A percentile compares a stretch with the other conserved stretches of the same genome.
Conservation (phyloP, 2,797 vertebrate species). For the Periophthalmus magnuspinnatus region DNA sequence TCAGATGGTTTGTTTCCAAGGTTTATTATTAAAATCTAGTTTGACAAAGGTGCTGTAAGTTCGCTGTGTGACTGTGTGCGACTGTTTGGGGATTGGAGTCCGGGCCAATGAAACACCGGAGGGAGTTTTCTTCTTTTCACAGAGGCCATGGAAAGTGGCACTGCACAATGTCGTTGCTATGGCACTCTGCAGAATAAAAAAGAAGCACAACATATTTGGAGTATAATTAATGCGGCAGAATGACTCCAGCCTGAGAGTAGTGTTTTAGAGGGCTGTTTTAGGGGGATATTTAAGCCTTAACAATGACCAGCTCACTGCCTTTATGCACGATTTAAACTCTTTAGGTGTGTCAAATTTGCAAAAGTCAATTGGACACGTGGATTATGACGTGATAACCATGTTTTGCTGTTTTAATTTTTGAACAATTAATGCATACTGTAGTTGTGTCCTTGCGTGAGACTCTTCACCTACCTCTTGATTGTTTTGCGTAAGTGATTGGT, state of each 20-base stretch:
- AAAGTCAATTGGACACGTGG: too few species aligned
- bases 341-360: too few species aligned
- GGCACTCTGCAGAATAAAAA: slow-evolving; percentile 2
- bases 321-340: neutral
- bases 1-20: neutral
- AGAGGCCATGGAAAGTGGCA: neutral
- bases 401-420: too few species aligned
- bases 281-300: neutral
- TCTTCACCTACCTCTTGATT: too few species aligned
- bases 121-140: slow-evolving; percentile 3
- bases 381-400: too few species aligned
- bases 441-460: too few species aligned
- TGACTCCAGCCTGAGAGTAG: neutral
- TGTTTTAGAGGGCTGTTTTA: too few species aligned
- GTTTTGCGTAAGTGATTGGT: too few species aligned
- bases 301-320: neutral
- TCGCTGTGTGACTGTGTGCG: neutral
- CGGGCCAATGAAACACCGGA: slow-evolving; percentile 12
- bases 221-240: neutral
- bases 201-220: neutral
- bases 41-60: neutral
- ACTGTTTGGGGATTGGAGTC: neutral
- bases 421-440: too few species aligned
- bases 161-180: slow-evolving; percentile 11
- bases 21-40: neutral